phyloP scores from a whole-genome alignment of 2,797 vertebrate species.

The Zonotrichia albicollis region DNA sequence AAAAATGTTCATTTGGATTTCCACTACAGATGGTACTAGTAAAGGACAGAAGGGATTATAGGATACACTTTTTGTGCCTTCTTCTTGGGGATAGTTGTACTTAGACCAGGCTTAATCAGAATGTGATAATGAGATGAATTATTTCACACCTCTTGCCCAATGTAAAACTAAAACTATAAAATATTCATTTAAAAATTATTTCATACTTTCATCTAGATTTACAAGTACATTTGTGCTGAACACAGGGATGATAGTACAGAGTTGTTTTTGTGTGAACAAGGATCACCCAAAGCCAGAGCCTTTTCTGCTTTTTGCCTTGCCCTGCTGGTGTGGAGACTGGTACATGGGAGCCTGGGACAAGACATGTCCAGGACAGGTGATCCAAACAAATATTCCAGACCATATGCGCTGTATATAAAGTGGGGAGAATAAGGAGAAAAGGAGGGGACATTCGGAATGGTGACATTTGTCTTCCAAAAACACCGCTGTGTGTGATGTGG shows the following conservation, averaged over 20 bases:
- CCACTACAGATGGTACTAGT: neutral
- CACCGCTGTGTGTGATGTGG: fast-evolving
- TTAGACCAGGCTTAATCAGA: neutral
- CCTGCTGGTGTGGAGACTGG: neutral
- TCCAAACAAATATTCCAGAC: neutral
- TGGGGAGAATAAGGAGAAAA: neutral
- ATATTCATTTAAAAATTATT: neutral
- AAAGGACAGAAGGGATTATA: neutral
- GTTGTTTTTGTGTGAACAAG: neutral
- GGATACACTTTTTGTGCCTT: neutral
- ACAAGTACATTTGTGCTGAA: neutral
- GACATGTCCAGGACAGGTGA: too few relatives aligned
- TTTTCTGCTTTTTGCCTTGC: neutral
- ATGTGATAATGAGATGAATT: neutral
- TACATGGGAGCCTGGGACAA: neutral
- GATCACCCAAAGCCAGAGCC: neutral
- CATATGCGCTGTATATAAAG: neutral
- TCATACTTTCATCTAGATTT: neutral
- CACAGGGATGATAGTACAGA: neutral
- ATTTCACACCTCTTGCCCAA: neutral
- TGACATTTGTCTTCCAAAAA: neutral
- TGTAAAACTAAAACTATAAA: neutral
- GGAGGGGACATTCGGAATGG: neutral
- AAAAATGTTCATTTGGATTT: neutral
- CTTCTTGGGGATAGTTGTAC: neutral